These are phyloP conservation scores for Ibidorhyncha struthersii DNA, from an alignment of 2,113 vertebrate species.

Conservation along the genomic window DNA sequence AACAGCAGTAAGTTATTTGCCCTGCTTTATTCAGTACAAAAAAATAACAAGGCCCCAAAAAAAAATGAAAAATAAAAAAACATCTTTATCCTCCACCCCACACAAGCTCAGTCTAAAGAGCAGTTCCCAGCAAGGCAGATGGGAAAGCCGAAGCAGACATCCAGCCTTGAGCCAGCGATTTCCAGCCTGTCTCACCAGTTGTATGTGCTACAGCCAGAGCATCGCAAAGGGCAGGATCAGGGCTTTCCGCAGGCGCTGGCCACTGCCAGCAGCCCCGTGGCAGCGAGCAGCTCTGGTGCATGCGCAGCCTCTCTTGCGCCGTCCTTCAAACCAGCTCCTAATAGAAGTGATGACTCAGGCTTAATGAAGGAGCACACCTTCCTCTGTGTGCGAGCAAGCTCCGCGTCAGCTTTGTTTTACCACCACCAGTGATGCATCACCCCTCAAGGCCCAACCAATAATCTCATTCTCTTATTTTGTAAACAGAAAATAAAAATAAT, in stretches of 20 bases:
- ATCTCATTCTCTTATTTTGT: conserved; percentile 19
- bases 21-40: neutral
- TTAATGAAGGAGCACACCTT: neutral
- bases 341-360: neutral
- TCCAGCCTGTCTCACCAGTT: neutral
- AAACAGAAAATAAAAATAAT: conserved; percentile 31
- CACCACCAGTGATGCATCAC: neutral
- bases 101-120: neutral
- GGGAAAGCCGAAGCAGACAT: neutral
- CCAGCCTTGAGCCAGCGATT: neutral
- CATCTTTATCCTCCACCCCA: neutral
- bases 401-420: neutral
- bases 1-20: neutral
- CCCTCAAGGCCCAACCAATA: neutral
- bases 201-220: neutral
- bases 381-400: neutral
- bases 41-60: neutral
- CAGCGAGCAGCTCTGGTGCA: neutral
- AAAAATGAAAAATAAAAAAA: neutral
- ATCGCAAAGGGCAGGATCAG: neutral
- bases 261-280: neutral
- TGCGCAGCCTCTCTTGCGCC: neutral
- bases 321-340: neutral
- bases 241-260: neutral
- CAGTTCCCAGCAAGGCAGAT: neutral